Evolutionary conservation across 2,888 invertebrate genomes (phyloP).

Genomic region (Caenorhabditis doughertyi): DNA sequence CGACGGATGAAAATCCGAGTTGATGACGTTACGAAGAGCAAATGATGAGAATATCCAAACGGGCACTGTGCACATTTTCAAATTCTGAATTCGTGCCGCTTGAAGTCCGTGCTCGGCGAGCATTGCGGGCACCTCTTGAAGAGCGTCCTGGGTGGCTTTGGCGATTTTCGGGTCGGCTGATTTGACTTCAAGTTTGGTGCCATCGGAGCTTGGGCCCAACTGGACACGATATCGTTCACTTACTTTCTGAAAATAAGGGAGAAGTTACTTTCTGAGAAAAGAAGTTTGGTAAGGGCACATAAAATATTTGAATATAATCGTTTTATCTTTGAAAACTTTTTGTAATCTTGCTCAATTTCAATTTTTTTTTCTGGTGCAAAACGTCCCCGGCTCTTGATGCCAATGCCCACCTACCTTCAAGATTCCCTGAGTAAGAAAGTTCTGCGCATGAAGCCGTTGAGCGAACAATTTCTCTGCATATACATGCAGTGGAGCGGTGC

Average conservation of each 20-base stretch:
- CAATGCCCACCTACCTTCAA: too few relatives aligned
- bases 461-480: conserved; percentile 79
- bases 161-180: conserved; percentile 51
- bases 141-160: conserved; percentile 47
- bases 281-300: too few relatives aligned
- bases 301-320: too few relatives aligned
- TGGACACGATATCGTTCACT: conserved; percentile 72
- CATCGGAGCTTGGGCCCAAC: conserved; percentile 68
- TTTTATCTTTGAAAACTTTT: too few relatives aligned
- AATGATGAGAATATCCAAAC: conserved; percentile 81
- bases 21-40: conserved; percentile 78
- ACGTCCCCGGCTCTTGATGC: too few relatives aligned
- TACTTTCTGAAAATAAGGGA: conserved; percentile 67
- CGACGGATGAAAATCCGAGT: conserved; percentile 76
- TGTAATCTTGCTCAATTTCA: too few relatives aligned
- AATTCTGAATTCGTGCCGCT: conserved; percentile 77
- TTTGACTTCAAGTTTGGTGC: conserved; percentile 71
- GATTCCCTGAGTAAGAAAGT: conserved; percentile 74
- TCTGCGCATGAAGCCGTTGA: conserved; percentile 76
- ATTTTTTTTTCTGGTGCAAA: too few relatives aligned
- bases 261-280: background rate
- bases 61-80: conserved; percentile 80
- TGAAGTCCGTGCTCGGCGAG: conserved; percentile 74
- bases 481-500: conserved; percentile 77
- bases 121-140: conserved; percentile 68